A percentile compares a stretch with the other conserved stretches of the same genome.
These are phyloP conservation scores for Loris lydekkerianus DNA, from an alignment of 2,797 vertebrate genomes.

Conservation along the genomic window DNA sequence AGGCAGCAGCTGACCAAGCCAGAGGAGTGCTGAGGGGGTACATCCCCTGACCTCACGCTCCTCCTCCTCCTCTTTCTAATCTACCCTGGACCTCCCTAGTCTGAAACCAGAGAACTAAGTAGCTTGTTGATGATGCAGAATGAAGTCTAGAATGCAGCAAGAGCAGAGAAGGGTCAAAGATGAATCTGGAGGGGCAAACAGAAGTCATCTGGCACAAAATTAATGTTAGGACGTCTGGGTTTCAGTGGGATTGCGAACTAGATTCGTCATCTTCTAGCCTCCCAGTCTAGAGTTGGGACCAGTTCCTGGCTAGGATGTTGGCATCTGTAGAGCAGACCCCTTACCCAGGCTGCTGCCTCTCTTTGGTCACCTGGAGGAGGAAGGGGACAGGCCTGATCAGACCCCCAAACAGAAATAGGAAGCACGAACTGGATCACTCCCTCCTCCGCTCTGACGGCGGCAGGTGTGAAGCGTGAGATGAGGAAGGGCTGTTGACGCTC, in stretches of 20 bases:
- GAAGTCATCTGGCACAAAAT: not conserved
- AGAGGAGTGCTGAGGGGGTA: not conserved
- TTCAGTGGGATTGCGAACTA: not conserved
- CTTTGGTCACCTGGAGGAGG: not conserved
- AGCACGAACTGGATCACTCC: not conserved
- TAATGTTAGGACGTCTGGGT: not conserved
- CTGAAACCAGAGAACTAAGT: not conserved
- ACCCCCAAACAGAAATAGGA: not conserved
- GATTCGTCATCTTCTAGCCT: not conserved
- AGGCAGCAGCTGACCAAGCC: not conserved
- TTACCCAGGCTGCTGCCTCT: not conserved
- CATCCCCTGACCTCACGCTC: not conserved
- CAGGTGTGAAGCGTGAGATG: rapidly evolving
- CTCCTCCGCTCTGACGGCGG: not conserved
- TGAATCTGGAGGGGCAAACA: not conserved
- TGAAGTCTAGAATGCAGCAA: no score
- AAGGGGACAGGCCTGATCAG: not conserved
- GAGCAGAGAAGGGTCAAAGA: not conserved
- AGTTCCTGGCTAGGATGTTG: not conserved
- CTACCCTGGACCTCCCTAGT: not conserved
- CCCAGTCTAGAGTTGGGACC: not conserved
- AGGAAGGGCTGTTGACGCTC: not conserved
- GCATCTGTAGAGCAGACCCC: not conserved
- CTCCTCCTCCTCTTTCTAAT: not conserved
- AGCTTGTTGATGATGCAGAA: not conserved